Conservation (phyloP, 2,797 vertebrate genomes). For the Chrysocyon brachyurus region DNA sequence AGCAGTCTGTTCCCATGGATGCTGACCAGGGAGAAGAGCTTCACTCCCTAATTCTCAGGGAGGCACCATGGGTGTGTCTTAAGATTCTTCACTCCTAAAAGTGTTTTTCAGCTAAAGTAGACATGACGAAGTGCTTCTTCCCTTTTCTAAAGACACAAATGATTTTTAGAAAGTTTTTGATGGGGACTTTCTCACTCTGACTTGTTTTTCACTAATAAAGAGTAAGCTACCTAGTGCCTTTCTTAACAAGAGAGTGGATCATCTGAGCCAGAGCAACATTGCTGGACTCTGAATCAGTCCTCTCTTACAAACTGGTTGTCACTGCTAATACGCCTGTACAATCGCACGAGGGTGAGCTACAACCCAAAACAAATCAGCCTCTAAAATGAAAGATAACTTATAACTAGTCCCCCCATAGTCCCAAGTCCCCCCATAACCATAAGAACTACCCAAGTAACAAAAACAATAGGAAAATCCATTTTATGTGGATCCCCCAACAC, state of each 20-base stretch:
- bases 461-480: not conserved
- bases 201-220: conserved; percentile 4
- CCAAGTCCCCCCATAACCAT: not conserved
- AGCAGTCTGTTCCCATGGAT: not conserved
- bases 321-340: not conserved
- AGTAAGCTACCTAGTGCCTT: conserved; percentile 25
- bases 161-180: conserved; percentile 8
- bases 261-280: conserved; percentile 38
- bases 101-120: conserved; percentile 8
- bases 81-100: conserved; percentile 6
- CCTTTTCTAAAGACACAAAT: not conserved
- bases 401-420: not conserved
- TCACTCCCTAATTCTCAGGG: not conserved
- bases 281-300: not conserved
- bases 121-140: not conserved
- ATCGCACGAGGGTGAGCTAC: not conserved
- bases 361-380: conserved; percentile 22
- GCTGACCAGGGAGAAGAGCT: not conserved
- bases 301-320: not conserved
- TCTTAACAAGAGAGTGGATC: not conserved
- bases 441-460: not conserved
- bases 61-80: not conserved
- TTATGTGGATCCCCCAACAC: not conserved
- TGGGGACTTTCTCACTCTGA: not conserved
- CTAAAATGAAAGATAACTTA: conserved; percentile 13